Base-by-base conservation (phyloP, 2,888 invertebrate genomes). In the Adelphocoris suturalis region DNA sequence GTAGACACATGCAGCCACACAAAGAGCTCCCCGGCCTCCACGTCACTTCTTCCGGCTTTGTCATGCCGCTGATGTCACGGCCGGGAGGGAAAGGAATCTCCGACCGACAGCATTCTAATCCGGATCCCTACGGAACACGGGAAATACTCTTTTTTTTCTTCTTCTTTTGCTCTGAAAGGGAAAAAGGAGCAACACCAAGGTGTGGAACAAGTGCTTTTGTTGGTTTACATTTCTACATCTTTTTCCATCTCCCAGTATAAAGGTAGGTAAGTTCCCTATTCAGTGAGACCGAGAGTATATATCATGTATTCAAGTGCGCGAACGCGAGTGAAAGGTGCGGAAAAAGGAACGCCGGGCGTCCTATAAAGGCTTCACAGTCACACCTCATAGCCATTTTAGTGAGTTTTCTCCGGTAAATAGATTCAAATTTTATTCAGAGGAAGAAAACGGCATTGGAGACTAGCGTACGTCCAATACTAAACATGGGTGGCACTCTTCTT, bases 201-300 rank as follows among this genome's bases (percentile, higher is more conserved):
- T 61, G 86, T 86, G 86, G 86, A 86, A 86, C 86, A 86, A 86
- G 86, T 86, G 86, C 86, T 86, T 86, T 86, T 86, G 86, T 61
- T 68, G 86, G 61, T 86, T 86, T 86, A 86, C 86, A 61, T 57
- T 86, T 86, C 52, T 82, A 47, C 78, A 37, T 52, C 80, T 23
- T 27, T 82, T 52, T 82, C 52, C 82, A 1, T 23, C 82, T 19
- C 80, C 82, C 52, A 82, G n/a, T 14, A 14, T 27, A 11, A 48
- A 52, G 47, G 82, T 47, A 52, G 47, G 82, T 47, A 52, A 23
- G 27, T 82, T 82, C 52, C 13, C 47, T 82, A 47, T 82, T 78
- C 52, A 68, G 68, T 0, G 57, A n/a, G n/a, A 57, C 57, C 23
- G 68, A 68, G 68, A 68, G 68, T 68, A 68, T 68, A 68, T 68